Conservation (phyloP, 2,797 vertebrate species). For the Melanotaenia maccullochi region DNA sequence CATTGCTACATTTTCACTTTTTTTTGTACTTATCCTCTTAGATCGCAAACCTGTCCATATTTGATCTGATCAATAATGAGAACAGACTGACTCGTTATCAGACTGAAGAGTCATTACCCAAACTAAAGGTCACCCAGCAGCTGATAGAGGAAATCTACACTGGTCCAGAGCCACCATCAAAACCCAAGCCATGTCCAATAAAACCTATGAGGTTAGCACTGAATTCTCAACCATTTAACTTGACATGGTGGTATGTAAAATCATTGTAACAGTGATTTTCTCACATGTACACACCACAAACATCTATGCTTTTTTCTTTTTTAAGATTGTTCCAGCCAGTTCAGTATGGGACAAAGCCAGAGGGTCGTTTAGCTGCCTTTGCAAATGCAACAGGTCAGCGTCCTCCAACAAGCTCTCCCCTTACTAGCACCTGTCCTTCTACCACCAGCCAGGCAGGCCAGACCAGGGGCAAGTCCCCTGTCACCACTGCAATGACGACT, state of each 20-base stretch:
- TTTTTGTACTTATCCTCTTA: conserved; percentile 47
- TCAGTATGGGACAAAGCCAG: conserved; percentile 92
- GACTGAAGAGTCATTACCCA: conserved; percentile 85
- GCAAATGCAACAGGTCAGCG: conserved; percentile 71
- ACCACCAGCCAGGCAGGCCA: conserved; percentile 70
- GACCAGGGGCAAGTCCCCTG: conserved; percentile 81
- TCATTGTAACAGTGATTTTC: background rate
- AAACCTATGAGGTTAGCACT: conserved; percentile 90
- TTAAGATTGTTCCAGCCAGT: conserved; percentile 91
- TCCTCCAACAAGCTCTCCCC: conserved; percentile 67
- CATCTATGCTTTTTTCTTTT: background rate
- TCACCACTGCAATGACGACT: conserved; percentile 79
- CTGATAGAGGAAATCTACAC: conserved; percentile 92
- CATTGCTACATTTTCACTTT: background rate
- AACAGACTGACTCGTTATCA: conserved; percentile 88
- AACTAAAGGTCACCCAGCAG: conserved; percentile 88
- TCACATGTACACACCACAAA: background rate
- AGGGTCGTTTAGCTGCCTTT: conserved; percentile 87
- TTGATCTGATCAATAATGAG: conserved; percentile 90
- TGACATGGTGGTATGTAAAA: conserved; percentile 4
- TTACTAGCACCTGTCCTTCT: conserved; percentile 71
- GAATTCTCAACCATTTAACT: background rate
- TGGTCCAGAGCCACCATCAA: conserved; percentile 81
- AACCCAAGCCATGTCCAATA: conserved; percentile 88
- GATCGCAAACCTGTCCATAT: conserved; percentile 87